Base-by-base conservation (phyloP, 2,797 vertebrate genomes). In the Molossus alvarezi region DNA sequence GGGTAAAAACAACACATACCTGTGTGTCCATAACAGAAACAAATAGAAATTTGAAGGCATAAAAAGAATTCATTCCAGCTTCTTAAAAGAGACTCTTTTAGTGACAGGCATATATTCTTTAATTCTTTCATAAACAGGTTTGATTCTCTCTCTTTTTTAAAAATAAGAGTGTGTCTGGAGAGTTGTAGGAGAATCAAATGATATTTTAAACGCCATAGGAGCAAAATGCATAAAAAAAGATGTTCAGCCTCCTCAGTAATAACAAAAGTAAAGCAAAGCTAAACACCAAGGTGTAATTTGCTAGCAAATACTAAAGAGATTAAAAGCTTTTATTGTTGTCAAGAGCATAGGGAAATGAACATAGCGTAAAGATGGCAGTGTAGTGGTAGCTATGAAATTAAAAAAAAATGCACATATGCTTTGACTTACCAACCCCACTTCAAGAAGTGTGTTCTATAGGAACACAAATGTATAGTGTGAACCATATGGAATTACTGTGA, bases 241-340 rank as follows among this genome's bases (percentile, higher is more conserved):
- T 69, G 29, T 29, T 80, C 58, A 71, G 10, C n/a, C 18, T 85
- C 15, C 25, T 91, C 88, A 86, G 45, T 83, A 81, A 79, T 76
- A 72, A 73, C 11, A 51, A 81, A 90, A 93, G 71, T n/a, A 81
- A 85, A 92, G 69, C 60, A 91, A 89, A 76, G 33, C 62, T 60
- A 75, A 96, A 80, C 57, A 83, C 45, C 0, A 27, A 93, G 51
- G 60, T 72, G 18, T 89, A 58, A 23, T 83, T 90, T 96, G 79
- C 82, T 55, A 71, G 80, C 29, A 95, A 88, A 94, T 91, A 89
- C 6, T 12, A 45, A 73, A 90, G 86, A 82, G 92, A 80, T 33
- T 53, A n/a, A 95, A 95, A 76, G 79, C 41, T 83, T 94, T 85
- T 79, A 62, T 81, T 95, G 75, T 33, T 55, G 85, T 48, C 37